A percentile compares a stretch with the other conserved stretches of the same genome.
Evolutionary conservation across 2,888 invertebrate species (phyloP).

Genomic region (Sthenelais limicola): DNA sequence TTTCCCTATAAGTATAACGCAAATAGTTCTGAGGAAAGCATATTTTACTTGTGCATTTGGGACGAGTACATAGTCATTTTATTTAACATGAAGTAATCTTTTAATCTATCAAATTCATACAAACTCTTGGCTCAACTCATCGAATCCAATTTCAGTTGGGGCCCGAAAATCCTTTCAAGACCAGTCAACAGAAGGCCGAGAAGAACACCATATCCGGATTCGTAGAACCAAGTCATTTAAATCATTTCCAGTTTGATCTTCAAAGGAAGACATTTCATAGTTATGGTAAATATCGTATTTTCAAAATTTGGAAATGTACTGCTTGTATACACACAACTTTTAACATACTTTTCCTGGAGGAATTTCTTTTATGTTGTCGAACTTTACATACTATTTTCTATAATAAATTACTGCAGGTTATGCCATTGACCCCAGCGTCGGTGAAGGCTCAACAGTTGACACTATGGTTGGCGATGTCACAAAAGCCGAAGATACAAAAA

Average conservation of each 20-base stretch:
- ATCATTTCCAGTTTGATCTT: conserved; percentile 97
- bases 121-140: not conserved
- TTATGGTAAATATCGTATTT: conserved; percentile 79
- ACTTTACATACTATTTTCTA: conserved; percentile 1
- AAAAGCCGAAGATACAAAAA: conserved; percentile 82
- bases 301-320: too few species aligned
- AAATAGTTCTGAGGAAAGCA: conserved; percentile 11
- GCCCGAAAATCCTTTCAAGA: conserved; percentile 93
- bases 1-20: not conserved
- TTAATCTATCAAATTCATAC: not conserved
- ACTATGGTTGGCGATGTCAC: conserved; percentile 78
- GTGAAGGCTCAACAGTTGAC: conserved; percentile 75
- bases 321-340: too few species aligned
- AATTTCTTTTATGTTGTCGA: conserved; percentile 47
- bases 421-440: conserved; percentile 93
- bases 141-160: conserved; percentile 76
- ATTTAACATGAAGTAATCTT: not conserved
- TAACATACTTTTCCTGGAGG: too few species aligned
- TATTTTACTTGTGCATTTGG: not conserved
- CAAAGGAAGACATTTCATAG: conserved; percentile 93
- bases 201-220: conserved; percentile 95
- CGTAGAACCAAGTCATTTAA: conserved; percentile 95
- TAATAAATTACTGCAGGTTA: conserved; percentile 76
- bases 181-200: conserved; percentile 87
- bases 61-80: too few species aligned